A percentile compares a stretch with the other conserved stretches of the same genome.
Evolutionary conservation across 2,888 invertebrate species (phyloP).

Genomic region (Latheticus oryzae): DNA sequence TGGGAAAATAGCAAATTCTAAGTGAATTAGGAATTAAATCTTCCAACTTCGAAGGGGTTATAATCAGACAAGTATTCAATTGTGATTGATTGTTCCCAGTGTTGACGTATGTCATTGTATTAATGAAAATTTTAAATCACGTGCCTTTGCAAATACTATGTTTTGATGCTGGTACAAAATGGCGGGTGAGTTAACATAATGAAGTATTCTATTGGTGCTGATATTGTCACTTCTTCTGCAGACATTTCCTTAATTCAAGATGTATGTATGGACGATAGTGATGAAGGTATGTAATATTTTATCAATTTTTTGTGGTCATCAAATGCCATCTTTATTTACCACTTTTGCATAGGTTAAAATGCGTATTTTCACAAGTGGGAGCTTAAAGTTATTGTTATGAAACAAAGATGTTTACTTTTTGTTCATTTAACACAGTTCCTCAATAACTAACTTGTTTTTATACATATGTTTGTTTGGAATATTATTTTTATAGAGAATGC

Average conservation of each 20-base stretch:
- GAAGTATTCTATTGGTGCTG: slow-evolving; percentile 41
- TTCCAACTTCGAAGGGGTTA: too few relatives aligned
- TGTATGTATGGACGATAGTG: slow-evolving; percentile 61
- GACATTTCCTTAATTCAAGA: slow-evolving; percentile 61
- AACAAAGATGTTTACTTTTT: background rate
- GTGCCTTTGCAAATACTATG: slow-evolving; percentile 63
- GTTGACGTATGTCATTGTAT: slow-evolving; percentile 40
- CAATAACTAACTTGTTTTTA: background rate
- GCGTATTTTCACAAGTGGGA: slow-evolving; percentile 25
- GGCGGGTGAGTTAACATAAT: slow-evolving; percentile 63
- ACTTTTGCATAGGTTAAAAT: slow-evolving; percentile 40
- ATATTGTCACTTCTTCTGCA: slow-evolving; percentile 55
- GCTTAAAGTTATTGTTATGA: slow-evolving; percentile 7
- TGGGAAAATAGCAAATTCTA: slow-evolving; percentile 40
- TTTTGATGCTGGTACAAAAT: slow-evolving; percentile 65
- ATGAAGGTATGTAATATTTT: slow-evolving; percentile 62
- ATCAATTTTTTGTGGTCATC: slow-evolving; percentile 14
- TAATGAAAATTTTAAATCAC: slow-evolving; percentile 55
- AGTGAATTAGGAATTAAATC: slow-evolving; percentile 44
- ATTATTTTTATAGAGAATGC: too few relatives aligned
- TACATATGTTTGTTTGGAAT: too few relatives aligned
- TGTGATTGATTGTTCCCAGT: slow-evolving; percentile 41
- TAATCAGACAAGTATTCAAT: slow-evolving; percentile 37
- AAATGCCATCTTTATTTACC: slow-evolving; percentile 8
- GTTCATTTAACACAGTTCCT: slow-evolving; percentile 5